Conservation (phyloP, 2,797 vertebrate genomes). For the Pachyuromys duprasi region DNA sequence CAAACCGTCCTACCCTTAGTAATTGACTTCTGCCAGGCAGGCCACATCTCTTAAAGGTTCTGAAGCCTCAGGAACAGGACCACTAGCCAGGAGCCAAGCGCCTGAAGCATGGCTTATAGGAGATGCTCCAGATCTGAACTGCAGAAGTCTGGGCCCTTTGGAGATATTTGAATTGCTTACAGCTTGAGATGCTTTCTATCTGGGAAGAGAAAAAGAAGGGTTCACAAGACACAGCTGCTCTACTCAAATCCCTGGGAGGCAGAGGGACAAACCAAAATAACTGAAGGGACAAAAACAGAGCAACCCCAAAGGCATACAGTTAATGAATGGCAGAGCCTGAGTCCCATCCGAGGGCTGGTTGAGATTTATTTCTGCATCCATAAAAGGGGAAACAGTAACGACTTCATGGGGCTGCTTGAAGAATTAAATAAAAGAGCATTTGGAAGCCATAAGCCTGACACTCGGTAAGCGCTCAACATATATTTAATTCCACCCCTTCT, state of each 20-base stretch:
- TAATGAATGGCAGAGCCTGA: conserved; percentile 21
- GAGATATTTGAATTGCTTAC: neutral
- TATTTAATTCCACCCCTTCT: neutral
- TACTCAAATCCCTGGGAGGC: conserved; percentile 13
- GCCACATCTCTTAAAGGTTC: neutral
- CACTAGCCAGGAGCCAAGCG: neutral
- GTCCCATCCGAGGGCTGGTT: neutral
- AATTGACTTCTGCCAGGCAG: neutral
- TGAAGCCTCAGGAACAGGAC: neutral
- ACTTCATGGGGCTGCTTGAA: neutral
- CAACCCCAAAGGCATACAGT: neutral
- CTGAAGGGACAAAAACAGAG: neutral
- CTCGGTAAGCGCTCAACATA: conserved; percentile 25
- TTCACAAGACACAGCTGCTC: neutral
- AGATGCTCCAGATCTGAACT: neutral
- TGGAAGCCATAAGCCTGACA: conserved; percentile 47
- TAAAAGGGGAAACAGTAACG: conserved; percentile 18
- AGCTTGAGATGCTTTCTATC: neutral
- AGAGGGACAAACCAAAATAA: neutral
- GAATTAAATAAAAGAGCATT: conserved; percentile 40
- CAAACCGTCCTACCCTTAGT: neutral
- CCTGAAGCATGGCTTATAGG: neutral
- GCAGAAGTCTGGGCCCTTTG: neutral
- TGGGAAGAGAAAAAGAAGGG: conserved; percentile 1
- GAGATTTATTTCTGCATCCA: conserved; percentile 31